Percentiles rank a stretch among this genome's conserved stretches.
Evolutionary conservation across 2,113 vertebrate genomes (phyloP).

Genomic region (Tupaia chinensis): DNA sequence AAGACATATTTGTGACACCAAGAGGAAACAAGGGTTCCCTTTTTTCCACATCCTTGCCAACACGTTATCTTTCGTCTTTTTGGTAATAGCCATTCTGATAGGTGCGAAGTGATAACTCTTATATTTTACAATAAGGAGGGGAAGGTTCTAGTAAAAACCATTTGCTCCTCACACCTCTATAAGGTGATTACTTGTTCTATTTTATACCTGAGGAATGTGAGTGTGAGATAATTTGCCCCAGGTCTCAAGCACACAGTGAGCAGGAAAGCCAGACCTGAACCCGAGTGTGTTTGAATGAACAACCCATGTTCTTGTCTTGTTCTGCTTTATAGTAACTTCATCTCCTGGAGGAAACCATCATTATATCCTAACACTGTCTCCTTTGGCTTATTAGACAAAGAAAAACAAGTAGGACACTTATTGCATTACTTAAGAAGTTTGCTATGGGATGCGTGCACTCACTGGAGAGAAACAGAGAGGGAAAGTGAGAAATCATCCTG

Average conservation of each 20-base stretch:
- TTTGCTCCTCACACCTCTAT: not conserved
- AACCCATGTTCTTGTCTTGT: not conserved
- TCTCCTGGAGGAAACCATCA: not conserved
- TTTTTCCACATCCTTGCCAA: no score
- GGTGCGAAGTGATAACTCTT: not conserved
- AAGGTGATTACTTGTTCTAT: not conserved
- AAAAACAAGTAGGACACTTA: not conserved
- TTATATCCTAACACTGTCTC: not conserved
- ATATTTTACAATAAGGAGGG: not conserved
- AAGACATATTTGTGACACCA: no score
- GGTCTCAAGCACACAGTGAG: not conserved
- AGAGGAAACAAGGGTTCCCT: accelerated
- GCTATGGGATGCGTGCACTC: no score
- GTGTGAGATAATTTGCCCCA: not conserved
- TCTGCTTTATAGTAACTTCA: not conserved
- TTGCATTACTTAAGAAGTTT: no score
- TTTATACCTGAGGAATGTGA: not conserved
- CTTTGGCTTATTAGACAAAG: not conserved
- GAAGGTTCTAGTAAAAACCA: not conserved
- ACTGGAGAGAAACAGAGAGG: no score
- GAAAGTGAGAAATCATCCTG: no score
- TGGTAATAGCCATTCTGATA: not conserved
- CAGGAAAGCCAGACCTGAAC: not conserved
- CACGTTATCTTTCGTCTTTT: not conserved
- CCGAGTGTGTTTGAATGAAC: not conserved